Evolutionary conservation across 2,113 vertebrate genomes (phyloP).

Genomic region (Oenanthe melanoleuca): DNA sequence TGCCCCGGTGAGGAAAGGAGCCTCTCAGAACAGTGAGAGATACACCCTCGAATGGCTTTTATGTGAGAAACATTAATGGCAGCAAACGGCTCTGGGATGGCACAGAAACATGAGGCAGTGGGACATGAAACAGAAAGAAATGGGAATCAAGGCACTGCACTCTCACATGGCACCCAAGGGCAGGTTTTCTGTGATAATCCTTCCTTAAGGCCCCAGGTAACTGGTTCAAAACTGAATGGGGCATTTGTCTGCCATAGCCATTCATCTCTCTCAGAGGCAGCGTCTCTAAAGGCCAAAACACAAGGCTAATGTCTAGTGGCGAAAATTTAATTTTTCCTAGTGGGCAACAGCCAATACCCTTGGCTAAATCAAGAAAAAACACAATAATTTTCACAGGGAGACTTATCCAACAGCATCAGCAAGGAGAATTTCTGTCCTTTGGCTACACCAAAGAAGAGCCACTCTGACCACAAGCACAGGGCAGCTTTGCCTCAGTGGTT

Average conservation of each 20-base stretch:
- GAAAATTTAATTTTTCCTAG: neutral
- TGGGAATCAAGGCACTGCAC: neutral
- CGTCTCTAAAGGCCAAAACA: neutral
- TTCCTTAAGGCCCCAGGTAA: neutral
- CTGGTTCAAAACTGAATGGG: neutral
- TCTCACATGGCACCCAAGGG: neutral
- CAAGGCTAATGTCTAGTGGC: fast-evolving
- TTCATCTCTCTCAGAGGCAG: neutral
- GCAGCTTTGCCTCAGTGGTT: neutral
- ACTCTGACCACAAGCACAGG: neutral
- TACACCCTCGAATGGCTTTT: neutral
- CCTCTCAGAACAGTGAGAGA: neutral
- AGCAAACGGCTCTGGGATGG: neutral
- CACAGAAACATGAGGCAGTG: neutral
- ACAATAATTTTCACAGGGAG: neutral
- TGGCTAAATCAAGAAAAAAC: neutral
- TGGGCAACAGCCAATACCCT: neutral
- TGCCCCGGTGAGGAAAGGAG: neutral
- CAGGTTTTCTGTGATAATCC: neutral
- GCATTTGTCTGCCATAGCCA: neutral
- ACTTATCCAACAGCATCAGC: neutral
- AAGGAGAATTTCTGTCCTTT: neutral
- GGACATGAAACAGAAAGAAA: neutral
- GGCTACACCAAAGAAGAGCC: neutral
- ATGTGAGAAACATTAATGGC: neutral